Conservation (phyloP, 1,140 invertebrate genomes). For the Laupala kohalensis region DNA sequence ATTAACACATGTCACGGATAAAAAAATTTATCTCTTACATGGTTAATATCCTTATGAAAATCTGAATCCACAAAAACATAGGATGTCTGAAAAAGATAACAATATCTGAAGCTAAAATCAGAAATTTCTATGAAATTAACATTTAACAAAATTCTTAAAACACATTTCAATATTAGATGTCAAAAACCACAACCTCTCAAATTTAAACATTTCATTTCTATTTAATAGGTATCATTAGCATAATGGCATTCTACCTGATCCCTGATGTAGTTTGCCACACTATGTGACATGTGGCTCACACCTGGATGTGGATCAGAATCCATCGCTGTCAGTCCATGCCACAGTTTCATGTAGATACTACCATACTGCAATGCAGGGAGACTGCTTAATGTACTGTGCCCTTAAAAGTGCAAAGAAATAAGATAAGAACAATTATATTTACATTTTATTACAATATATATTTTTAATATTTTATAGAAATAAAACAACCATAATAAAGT, state of each 20-base stretch:
- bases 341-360: slow-evolving; percentile 76
- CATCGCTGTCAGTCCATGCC: slow-evolving; percentile 60
- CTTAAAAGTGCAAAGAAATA: slow-evolving; percentile 19
- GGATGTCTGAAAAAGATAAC: background rate
- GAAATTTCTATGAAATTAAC: background rate
- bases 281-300: slow-evolving; percentile 59
- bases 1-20: too few species aligned
- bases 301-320: slow-evolving; percentile 73
- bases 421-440: slow-evolving; percentile 16
- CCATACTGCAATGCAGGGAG: slow-evolving; percentile 37
- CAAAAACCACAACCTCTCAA: too few species aligned
- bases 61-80: background rate
- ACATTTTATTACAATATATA: too few species aligned
- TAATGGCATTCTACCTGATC: slow-evolving; percentile 40
- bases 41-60: background rate
- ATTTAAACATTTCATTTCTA: background rate
- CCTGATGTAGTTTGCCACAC: slow-evolving; percentile 62
- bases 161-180: too few species aligned
- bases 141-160: background rate
- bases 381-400: slow-evolving; percentile 30
- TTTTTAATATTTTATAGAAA: too few species aligned
- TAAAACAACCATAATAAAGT: too few species aligned
- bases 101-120: background rate
- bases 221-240: background rate
- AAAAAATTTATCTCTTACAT: slow-evolving; percentile 11